These are phyloP conservation scores for Drosophila pseudotalamancana DNA, from an alignment of 2,888 invertebrate species.

Conservation along the genomic window DNA sequence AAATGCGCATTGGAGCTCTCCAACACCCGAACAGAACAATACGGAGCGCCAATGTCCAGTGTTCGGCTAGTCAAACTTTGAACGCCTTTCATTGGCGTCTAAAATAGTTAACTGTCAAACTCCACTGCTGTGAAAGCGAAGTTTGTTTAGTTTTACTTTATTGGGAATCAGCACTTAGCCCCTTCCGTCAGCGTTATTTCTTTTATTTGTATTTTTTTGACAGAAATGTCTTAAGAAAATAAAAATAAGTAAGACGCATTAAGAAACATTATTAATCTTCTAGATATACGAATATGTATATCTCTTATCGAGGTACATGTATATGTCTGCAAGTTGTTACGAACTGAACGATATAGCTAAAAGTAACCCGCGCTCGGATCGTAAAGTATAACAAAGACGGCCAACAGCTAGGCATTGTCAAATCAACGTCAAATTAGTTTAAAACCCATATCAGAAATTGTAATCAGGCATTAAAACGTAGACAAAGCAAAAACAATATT, in stretches of 20 bases:
- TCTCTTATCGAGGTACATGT: background rate
- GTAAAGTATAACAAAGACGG: conserved; percentile 12
- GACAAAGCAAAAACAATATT: conserved; percentile 4
- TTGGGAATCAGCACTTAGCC: no score
- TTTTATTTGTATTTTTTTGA: no score
- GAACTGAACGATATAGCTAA: background rate
- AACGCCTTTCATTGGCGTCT: background rate
- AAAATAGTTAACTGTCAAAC: background rate
- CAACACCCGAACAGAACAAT: conserved; percentile 5
- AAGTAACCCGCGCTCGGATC: background rate
- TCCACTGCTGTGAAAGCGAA: no score
- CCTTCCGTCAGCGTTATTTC: no score
- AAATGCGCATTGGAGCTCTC: background rate
- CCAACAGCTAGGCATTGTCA: conserved; percentile 5
- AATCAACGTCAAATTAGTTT: conserved; percentile 15
- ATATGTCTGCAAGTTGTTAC: background rate
- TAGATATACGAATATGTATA: no score
- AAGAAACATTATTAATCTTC: no score
- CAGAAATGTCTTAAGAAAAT: no score
- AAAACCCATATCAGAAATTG: conserved; percentile 9
- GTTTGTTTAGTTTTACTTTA: background rate
- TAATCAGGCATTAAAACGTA: conserved; percentile 24
- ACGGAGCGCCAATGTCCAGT: no score
- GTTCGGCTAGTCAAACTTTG: background rate
- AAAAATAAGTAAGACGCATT: no score